These are phyloP conservation scores for Antheraea assamensis DNA, from an alignment of 2,888 invertebrate species.

Conservation along the genomic window DNA sequence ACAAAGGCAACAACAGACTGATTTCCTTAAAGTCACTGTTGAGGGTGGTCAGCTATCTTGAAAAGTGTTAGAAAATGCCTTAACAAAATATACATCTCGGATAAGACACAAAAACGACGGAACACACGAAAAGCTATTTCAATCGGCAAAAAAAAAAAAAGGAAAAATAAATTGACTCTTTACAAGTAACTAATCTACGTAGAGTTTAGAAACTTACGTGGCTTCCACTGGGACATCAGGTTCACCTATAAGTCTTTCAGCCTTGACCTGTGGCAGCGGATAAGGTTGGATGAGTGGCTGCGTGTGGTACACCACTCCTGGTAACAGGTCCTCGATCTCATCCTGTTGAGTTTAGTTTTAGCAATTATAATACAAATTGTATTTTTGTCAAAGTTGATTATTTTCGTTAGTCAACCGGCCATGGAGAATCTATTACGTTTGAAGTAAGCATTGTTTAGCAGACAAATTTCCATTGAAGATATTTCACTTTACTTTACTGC, in stretches of 20 bases:
- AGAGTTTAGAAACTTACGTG: constrained; percentile 83
- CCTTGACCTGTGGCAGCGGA: constrained; percentile 84
- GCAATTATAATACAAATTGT: background rate
- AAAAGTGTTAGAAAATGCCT: background rate
- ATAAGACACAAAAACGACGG: background rate
- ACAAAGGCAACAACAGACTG: too few relatives aligned
- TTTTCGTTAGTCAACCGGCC: background rate
- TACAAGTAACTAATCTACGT: background rate
- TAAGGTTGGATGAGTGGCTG: constrained; percentile 87
- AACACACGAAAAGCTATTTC: background rate
- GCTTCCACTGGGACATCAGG: constrained; percentile 89
- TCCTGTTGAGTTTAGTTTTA: constrained; percentile 52
- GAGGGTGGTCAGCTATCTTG: background rate
- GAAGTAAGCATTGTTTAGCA: too few relatives aligned
- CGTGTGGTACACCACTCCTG: constrained; percentile 83
- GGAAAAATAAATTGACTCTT: background rate
- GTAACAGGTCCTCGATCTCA: constrained; percentile 81
- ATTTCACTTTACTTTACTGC: background rate
- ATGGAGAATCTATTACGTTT: background rate
- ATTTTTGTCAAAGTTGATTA: background rate
- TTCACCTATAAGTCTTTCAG: constrained; percentile 87
- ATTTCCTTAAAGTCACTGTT: background rate
- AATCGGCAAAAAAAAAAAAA: background rate
- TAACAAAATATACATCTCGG: background rate
- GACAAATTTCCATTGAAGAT: background rate